These are phyloP conservation scores for Ophthalmolycus amberensis DNA, from an alignment of 2,113 vertebrate species.

Conservation along the genomic window DNA sequence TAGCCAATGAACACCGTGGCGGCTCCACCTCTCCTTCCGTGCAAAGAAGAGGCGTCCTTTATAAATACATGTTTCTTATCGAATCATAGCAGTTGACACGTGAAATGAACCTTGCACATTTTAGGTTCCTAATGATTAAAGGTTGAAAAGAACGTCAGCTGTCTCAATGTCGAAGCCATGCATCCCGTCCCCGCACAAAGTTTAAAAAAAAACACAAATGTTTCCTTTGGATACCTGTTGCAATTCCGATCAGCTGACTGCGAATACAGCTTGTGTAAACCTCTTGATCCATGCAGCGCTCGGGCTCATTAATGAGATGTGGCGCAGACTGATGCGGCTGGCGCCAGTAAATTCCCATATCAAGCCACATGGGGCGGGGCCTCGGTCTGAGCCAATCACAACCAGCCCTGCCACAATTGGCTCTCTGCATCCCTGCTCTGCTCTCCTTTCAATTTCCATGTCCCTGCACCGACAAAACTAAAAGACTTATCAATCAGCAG, in stretches of 20 bases:
- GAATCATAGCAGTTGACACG: constrained; percentile 15
- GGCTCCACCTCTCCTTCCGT: neutral
- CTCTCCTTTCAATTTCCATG: constrained; percentile 76
- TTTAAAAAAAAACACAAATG: neutral
- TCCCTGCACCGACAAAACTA: constrained; percentile 62
- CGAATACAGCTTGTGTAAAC: constrained; percentile 54
- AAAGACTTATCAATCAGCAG: constrained; percentile 82
- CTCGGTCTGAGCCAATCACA: constrained; percentile 84
- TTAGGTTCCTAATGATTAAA: constrained; percentile 8
- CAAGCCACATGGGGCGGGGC: constrained; percentile 87
- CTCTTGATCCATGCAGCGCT: constrained; percentile 67
- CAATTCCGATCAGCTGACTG: constrained; percentile 73
- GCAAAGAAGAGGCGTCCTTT: neutral
- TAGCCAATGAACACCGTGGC: neutral
- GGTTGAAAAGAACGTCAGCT: neutral
- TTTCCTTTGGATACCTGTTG: constrained; percentile 71
- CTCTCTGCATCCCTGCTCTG: constrained; percentile 73
- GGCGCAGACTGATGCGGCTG: constrained; percentile 89
- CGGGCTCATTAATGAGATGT: constrained; percentile 82
- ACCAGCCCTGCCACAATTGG: constrained; percentile 84
- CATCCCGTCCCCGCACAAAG: neutral
- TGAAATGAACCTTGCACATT: constrained; percentile 34
- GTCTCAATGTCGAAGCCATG: neutral
- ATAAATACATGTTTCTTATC: neutral
- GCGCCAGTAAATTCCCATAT: constrained; percentile 96